These are phyloP conservation scores for Cylindroiulus punctatus DNA, from an alignment of 2,888 invertebrate genomes.

Conservation along the genomic window DNA sequence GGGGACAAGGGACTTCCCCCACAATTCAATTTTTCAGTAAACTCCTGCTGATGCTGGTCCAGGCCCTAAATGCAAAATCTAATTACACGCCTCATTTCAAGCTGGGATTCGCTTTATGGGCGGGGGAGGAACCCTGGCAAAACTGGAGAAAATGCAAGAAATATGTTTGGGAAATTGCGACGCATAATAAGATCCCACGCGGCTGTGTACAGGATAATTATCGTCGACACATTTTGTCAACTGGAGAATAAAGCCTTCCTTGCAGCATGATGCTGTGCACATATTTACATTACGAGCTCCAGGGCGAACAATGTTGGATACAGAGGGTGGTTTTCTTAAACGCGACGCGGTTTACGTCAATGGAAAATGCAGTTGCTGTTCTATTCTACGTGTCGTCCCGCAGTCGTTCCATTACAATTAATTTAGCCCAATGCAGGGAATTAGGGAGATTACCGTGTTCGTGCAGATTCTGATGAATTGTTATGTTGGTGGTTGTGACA, in stretches of 20 bases:
- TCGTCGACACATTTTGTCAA: not conserved
- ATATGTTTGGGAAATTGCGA: constrained; percentile 29
- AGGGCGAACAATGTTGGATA: no score
- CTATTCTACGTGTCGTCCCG: no score
- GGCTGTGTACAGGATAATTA: constrained; percentile 25
- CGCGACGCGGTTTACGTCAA: no score
- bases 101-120: constrained; percentile 8
- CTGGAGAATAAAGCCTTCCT: not conserved
- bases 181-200: not conserved
- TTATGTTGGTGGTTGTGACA: no score
- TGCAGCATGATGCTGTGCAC: not conserved
- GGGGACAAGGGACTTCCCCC: constrained; percentile 22
- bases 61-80: constrained; percentile 29
- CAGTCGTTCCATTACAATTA: no score
- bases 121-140: not conserved
- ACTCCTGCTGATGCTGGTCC: not conserved
- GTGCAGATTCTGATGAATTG: no score
- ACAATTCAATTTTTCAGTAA: not conserved
- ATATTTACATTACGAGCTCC: no score
- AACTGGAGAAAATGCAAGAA: constrained; percentile 7
- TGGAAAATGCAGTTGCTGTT: no score
- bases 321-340: no score
- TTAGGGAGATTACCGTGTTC: no score
- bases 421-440: no score
- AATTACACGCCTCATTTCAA: constrained; percentile 38